Base-by-base conservation (phyloP, 2,797 vertebrate genomes). In the Ara ararauna region DNA sequence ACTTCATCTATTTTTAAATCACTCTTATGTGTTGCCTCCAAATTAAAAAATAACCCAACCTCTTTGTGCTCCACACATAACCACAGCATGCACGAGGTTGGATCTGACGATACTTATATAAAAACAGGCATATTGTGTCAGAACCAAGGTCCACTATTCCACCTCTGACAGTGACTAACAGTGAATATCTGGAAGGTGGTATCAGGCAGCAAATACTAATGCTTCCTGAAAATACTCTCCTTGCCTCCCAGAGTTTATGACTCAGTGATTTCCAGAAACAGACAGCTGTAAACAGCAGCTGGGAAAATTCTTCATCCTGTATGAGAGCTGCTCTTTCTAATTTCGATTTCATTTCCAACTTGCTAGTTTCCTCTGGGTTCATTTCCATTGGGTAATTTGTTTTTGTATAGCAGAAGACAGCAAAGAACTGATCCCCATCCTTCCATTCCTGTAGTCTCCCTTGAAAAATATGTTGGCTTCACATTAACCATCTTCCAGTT, bases 111-210 rank as follows among this genome's bases (percentile, higher is more conserved):
- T 42, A 61, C 77, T 54, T 42, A 34, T 13, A 70, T 38, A 90
- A 92, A 96, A 93, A 85, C 29, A 91, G n/a, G 16, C 14, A 67
- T 64, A 51, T 60, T 82, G 51, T 94, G 44, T 92, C 89, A 74
- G 60, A 87, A 58, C 38, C n/a, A 47, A 70, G 27, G 30, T 66
- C 21, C 47, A 27, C 47, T 77, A 7, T 91, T 82, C 64, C 29
- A 3, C 34, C 64, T 82, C 71, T 54, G 47, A 58, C 34, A 42
- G 64, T 80, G 72, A 53, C 81, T 71, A 94, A 32, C 54, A 74
- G 30, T 60, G 51, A 80, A 18, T 82, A 34, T 60, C 72, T 64
- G 44, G 51, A 26, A 85, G 24, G 53, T 74, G 23, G 23, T 36
- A 85, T 70, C 42, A 73, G 60, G 17, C 65, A 76, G 29, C 13